Evolutionary conservation across 2,888 invertebrate genomes (phyloP).

Genomic region (Agrotis puta): DNA sequence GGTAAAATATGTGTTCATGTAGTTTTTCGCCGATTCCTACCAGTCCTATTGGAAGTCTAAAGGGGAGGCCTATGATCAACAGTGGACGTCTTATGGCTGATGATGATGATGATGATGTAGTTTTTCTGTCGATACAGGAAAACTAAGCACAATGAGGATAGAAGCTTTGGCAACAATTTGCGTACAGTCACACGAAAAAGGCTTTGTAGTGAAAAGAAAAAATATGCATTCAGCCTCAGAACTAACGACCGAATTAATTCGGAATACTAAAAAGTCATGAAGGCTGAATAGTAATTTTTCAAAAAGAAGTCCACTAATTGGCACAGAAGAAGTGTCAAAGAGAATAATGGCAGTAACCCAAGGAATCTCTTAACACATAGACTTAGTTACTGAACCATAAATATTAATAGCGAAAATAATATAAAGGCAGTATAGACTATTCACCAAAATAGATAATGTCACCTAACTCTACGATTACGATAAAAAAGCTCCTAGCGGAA

Average conservation of each 20-base stretch:
- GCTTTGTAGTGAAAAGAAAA: neutral
- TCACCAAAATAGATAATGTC: conserved; percentile 62
- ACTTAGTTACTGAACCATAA: conserved; percentile 22
- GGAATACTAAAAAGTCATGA: neutral
- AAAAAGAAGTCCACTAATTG: conserved; percentile 7
- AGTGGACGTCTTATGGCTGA: no score
- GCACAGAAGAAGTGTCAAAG: conserved; percentile 3
- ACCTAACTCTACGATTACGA: conserved; percentile 62
- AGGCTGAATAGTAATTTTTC: neutral
- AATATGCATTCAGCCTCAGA: neutral
- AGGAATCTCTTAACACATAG: conserved; percentile 23
- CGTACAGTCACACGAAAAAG: conserved; percentile 17
- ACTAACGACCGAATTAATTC: conserved; percentile 3
- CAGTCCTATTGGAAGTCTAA: no score
- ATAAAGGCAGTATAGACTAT: conserved; percentile 35
- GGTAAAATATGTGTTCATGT: no score
- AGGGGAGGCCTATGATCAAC: no score
- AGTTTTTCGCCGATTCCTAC: no score
- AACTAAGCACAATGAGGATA: conserved; percentile 1
- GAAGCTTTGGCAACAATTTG: conserved; percentile 12
- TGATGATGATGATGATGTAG: no score
- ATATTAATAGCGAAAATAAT: conserved; percentile 34
- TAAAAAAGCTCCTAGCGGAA: conserved; percentile 67
- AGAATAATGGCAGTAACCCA: conserved; percentile 10
- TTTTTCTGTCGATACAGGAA: neutral